Base-by-base conservation (phyloP, 2,113 vertebrate species). In the Trinectes maculatus region DNA sequence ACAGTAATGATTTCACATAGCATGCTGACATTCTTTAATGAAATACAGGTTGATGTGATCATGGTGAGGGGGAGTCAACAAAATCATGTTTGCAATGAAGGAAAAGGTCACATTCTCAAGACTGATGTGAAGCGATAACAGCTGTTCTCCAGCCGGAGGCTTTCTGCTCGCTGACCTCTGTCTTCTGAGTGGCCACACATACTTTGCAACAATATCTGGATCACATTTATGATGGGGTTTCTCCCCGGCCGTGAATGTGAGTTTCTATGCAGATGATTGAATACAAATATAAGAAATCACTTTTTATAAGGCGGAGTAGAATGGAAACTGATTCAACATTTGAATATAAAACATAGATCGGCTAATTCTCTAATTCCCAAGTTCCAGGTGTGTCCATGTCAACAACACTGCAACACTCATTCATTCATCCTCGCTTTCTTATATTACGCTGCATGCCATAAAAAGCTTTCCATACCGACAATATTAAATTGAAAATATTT, bases 51-150 rank as follows among this genome's bases (percentile, higher is more conserved):
- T 28, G 29, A 13, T 1, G 8, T n/a, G n/a, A n/a, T n/a, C n/a
- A n/a, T n/a, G n/a, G n/a, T n/a, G 18, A 53, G 31, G 29, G 51
- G 62, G 73, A 44, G 57, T 71, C 36, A 63, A 70, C 37, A 53
- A 22, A 63, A 66, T 66, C 37, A 46, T 62, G 59, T 67, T 54
- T 29, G 49, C 19, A 46, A 26, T 11, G 1, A 36, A 21, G 36
- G 43, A 56, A 84, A 85, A 84, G 79, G 80, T 85, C 76, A 74
- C 28, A 47, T 47, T 77, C 46, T 69, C 21, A 4, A 70, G 67
- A 58, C 21, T 47, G 58, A 72, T 73, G 39, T 49, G 57, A 71
- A 55, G 29, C 25, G 56, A 74, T 55, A 66, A 64, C 25, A 49
- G 56, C 24, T 44, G 24, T 47, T 65, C 36, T 69, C 11, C 62